These are phyloP conservation scores for Poecilia gillii DNA, from an alignment of 2,797 vertebrate species.

Conservation along the genomic window DNA sequence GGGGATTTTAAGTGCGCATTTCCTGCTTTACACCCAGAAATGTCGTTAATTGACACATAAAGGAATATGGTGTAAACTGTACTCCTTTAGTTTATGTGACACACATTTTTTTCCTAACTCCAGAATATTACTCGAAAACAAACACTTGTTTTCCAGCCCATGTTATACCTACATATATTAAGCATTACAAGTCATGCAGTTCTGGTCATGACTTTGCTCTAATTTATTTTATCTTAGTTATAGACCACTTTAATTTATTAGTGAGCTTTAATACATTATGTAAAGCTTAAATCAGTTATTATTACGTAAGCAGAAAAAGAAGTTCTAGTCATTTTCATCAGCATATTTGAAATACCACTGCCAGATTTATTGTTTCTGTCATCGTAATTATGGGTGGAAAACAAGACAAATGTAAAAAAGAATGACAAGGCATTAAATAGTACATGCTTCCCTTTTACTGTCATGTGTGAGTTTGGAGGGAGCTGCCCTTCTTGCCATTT, in stretches of 20 bases:
- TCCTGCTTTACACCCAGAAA: neutral
- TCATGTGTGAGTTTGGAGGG: constrained; percentile 31
- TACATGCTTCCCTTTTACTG: constrained; percentile 33
- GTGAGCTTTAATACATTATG: neutral
- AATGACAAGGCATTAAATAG: constrained; percentile 18
- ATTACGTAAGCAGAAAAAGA: neutral
- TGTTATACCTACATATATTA: neutral
- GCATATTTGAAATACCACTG: neutral
- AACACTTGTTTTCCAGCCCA: too few species aligned
- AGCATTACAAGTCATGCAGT: constrained; percentile 9
- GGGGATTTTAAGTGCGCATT: neutral
- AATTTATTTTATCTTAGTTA: neutral
- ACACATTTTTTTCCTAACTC: neutral
- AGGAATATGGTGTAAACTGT: neutral
- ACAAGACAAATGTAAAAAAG: neutral
- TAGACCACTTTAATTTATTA: neutral
- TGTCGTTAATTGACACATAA: neutral
- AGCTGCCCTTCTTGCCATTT: constrained; percentile 64
- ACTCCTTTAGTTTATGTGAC: neutral
- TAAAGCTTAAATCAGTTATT: neutral
- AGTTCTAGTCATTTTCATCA: neutral
- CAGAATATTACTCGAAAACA: neutral
- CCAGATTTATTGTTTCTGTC: neutral
- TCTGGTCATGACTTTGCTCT: neutral
- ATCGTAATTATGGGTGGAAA: neutral